Conservation (phyloP, 30 jellyfish, hydroid and myxozoan genomes). For the Cassiopea andromeda region DNA sequence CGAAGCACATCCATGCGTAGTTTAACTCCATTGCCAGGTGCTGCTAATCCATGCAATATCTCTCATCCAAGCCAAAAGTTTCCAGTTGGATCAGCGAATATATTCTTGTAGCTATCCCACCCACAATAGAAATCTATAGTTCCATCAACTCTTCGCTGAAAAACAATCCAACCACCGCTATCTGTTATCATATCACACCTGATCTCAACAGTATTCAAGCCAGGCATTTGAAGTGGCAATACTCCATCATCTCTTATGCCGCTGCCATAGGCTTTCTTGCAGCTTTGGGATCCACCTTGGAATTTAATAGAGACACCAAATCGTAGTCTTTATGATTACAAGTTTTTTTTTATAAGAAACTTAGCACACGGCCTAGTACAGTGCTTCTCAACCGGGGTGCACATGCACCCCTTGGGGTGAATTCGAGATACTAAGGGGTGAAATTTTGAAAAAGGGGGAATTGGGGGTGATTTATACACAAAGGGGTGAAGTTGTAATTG, state of each 20-base stretch:
- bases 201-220: neutral
- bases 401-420: too few species aligned
- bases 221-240: neutral
- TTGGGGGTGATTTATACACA: too few species aligned
- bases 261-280: neutral
- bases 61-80: neutral
- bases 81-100: too few species aligned
- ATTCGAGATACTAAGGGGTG: too few species aligned
- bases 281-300: neutral
- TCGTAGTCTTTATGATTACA: too few species aligned
- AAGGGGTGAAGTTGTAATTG: too few species aligned
- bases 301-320: too few species aligned
- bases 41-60: conserved; percentile 22
- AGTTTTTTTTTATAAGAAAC: too few species aligned
- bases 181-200: conserved; percentile 56
- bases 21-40: conserved; percentile 34
- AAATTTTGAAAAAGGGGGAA: too few species aligned
- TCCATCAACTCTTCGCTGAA: conserved; percentile 42
- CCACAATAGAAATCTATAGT: conserved; percentile 34
- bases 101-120: conserved; percentile 38
- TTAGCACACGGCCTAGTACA: too few species aligned
- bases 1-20: conserved; percentile 28
- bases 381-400: too few species aligned
- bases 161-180: conserved; percentile 67
- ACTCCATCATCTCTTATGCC: neutral